Base-by-base conservation (phyloP, 2,888 invertebrate genomes). In the Bombylius major region DNA sequence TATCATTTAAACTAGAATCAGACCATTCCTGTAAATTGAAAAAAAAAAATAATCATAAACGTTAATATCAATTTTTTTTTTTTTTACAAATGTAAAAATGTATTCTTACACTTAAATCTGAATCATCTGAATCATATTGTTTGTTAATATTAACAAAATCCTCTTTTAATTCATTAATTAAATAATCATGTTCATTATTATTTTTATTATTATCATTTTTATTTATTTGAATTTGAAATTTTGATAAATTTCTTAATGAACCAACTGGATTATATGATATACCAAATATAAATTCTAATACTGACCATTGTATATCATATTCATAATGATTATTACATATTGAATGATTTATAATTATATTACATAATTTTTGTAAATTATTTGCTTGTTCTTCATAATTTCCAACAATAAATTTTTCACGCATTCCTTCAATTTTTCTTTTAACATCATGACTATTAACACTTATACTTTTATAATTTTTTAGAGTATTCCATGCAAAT, bases 241-340 rank as follows among this genome's bases (percentile, higher is more conserved):
- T 62, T 23, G 23, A 23, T 23, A 23, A 23, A 23, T 23, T 23
- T 1, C 66, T 65, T 12, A 71, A 58, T 5, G 66, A 67, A 5
- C 67, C 69, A 4, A 71, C 65, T 1, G 74, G 73, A 62, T 69
- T 69, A 49, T 69, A 62, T 0, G 78, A 69, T 11, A 78, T 60
- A 58, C 71, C 65, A 4, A 79, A 60, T 5, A 79, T 60, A 13
- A 79, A 68, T 32, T 76, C 75, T 7, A 79, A 59, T 45, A 79
- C 56, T 1, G 74, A 69, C 77, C 78, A 79, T 58, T 78, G 76
- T 2, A 78, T 63, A 62, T 79, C 78, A 47, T 67, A 63, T 59
- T 71, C 68, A 55, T 68, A 66, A 50, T 70, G 69, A 11, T 11
- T 42, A 9, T 36, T 36, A 61, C 69, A 70, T 0, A 64, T 57